Base-by-base conservation (phyloP, 2,888 invertebrate genomes). In the Romanomermis culicivorax region DNA sequence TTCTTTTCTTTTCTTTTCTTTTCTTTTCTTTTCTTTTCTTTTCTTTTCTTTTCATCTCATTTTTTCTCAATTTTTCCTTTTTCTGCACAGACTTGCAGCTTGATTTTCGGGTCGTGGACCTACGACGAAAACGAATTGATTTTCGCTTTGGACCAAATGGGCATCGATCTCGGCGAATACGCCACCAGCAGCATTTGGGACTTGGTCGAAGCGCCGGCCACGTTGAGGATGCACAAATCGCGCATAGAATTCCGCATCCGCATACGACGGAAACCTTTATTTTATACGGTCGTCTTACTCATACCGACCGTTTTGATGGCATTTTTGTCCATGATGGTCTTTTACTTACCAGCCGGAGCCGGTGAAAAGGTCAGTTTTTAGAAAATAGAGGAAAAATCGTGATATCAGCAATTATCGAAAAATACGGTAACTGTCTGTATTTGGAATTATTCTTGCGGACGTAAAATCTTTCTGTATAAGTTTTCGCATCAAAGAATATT, bases 111-210 rank as follows among this genome's bases (percentile, higher is more conserved):
- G 50, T 88, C 87, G 11, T 91, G 91, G 91, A 91, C 91, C 1
- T 89, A 88, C 71, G 89, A 89, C 67, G 88, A 88, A 20, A 88
- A 88, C 71, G 88, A 89, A 75, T 88, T 89, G 52, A 86, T 29
- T 11, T 52, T 93, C 60, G 85, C 87, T 17, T 75, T 93, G 50
- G 88, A 88, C 74, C 85, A 87, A 71, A 83, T 86, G 70, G 85
- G 87, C 73, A 88, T 89, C 53, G 88, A 89, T 71, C 75, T 89
- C 53, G 87, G 87, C 3, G 88, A 89, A 73, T 89, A 89, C 70
- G 87, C 87, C 86, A 87, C 87, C 68, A 88, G 88, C 50, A 88
- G 89, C 56, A 93, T 91, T n/a, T 93, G 91, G 91, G 91, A 93
- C 70, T 88, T 93, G 61, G 89, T 93, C 63, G 89, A 86, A 76